Conservation (phyloP, 2,113 vertebrate species). For the Emberiza fucata region DNA sequence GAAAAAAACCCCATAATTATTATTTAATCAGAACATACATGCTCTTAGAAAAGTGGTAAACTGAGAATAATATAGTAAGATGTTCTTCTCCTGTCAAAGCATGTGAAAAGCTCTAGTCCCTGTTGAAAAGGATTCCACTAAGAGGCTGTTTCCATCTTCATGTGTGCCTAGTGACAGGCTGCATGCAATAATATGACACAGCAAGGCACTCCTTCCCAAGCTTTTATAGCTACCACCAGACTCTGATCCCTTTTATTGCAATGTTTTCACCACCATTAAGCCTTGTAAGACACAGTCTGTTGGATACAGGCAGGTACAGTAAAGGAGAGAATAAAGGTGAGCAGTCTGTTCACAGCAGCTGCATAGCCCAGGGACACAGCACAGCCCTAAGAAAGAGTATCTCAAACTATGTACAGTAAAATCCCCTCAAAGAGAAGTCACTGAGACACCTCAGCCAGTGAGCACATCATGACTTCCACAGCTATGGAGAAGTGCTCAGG, state of each 20-base stretch:
- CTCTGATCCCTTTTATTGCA: neutral
- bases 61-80: neutral
- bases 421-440: neutral
- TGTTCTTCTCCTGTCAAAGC: neutral
- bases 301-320: neutral
- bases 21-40: neutral
- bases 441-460: neutral
- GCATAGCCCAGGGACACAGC: neutral
- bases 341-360: neutral
- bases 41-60: neutral
- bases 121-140: neutral
- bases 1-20: neutral
- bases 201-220: neutral
- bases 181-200: neutral
- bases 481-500: conserved; percentile 42
- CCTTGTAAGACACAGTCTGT: neutral
- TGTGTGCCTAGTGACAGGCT: neutral
- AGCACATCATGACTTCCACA: neutral
- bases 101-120: neutral
- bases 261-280: neutral
- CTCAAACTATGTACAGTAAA: neutral
- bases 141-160: neutral
- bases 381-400: neutral
- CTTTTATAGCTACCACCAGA: neutral
- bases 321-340: neutral